Conservation (phyloP, 2,888 invertebrate genomes). For the Patella caerulea region DNA sequence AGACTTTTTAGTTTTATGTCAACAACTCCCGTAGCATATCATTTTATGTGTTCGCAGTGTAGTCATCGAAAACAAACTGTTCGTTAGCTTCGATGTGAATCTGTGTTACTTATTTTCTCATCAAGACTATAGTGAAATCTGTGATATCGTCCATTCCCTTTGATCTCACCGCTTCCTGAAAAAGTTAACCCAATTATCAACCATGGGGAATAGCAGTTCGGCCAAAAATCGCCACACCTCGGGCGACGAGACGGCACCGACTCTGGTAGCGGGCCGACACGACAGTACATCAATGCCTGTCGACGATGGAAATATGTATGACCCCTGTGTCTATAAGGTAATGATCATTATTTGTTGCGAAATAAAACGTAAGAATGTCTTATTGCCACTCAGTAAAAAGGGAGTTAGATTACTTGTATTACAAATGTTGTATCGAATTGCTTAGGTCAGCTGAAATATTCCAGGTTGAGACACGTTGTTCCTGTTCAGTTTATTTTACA, state of each 20-base stretch:
- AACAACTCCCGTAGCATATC: neutral
- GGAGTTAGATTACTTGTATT: too few relatives aligned
- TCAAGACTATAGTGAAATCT: too few relatives aligned
- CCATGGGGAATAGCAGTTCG: slow-evolving; percentile 41
- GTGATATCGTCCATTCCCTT: neutral
- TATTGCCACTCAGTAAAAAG: too few relatives aligned
- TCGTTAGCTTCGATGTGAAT: too few relatives aligned
- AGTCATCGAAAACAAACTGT: too few relatives aligned
- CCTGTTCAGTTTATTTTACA: too few relatives aligned
- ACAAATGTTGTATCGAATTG: too few relatives aligned
- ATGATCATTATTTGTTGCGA: neutral
- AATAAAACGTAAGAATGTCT: too few relatives aligned
- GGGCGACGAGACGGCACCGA: slow-evolving; percentile 60
- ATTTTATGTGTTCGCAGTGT: too few relatives aligned
- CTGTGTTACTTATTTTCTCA: too few relatives aligned
- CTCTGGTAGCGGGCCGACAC: slow-evolving; percentile 50
- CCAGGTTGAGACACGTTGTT: too few relatives aligned
- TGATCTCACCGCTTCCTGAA: neutral
- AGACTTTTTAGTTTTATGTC: neutral
- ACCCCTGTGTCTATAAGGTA: slow-evolving; percentile 25
- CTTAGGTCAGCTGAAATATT: too few relatives aligned
- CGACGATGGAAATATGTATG: slow-evolving; percentile 33
- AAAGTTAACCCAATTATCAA: neutral
- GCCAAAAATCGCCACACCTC: slow-evolving; percentile 52
- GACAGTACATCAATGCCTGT: slow-evolving; percentile 21